Evolutionary conservation across 2,797 vertebrate genomes (phyloP).

Genomic region (Cryptoprocta ferox): DNA sequence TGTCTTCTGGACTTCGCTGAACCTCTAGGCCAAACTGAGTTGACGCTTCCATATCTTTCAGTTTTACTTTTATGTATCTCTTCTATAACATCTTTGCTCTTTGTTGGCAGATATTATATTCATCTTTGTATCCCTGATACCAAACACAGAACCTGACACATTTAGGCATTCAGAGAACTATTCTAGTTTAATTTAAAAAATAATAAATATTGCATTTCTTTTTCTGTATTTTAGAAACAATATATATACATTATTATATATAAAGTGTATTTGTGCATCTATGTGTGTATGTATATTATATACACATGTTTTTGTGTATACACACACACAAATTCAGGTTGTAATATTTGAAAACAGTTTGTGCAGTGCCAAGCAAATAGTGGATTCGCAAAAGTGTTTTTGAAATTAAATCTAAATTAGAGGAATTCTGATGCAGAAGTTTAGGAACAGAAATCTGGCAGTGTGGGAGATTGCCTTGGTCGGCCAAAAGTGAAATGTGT

Average conservation of each 20-base stretch:
- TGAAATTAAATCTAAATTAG: neutral
- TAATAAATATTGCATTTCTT: neutral
- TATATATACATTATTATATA: neutral
- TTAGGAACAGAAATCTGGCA: neutral
- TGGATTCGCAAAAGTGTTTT: neutral
- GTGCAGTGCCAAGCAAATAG: neutral
- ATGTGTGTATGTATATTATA: neutral
- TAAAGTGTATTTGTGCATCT: neutral
- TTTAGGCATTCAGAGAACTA: neutral
- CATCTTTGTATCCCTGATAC: neutral
- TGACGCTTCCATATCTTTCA: neutral
- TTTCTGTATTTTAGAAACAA: neutral
- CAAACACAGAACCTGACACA: neutral
- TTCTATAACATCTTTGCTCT: neutral
- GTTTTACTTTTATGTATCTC: neutral
- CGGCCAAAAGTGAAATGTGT: neutral
- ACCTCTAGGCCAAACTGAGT: neutral
- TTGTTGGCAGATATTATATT: neutral
- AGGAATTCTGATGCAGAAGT: neutral
- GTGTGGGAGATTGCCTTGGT: neutral
- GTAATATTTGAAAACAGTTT: neutral
- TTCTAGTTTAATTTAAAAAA: neutral
- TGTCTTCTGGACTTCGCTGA: neutral
- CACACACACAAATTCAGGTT: neutral
- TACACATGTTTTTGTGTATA: fast-evolving